A percentile compares a stretch with the other conserved stretches of the same genome.
These are phyloP conservation scores for Enteromius trimaculatus DNA, from an alignment of 2,797 vertebrate species.

Conservation along the genomic window DNA sequence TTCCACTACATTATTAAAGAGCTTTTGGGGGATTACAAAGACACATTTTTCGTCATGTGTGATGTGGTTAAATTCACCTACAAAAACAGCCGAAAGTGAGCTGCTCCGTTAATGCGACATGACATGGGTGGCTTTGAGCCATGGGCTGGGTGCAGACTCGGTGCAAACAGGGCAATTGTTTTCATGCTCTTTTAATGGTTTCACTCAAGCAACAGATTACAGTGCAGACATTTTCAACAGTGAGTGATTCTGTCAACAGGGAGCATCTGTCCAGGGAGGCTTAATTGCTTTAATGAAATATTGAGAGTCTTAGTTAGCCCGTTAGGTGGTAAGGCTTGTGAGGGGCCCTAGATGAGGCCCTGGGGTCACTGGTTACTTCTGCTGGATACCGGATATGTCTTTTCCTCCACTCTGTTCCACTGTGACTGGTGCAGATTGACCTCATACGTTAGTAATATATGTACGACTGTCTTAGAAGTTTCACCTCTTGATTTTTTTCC, in stretches of 20 bases:
- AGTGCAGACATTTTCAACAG: slow-evolving; percentile 37
- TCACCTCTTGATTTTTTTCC: neutral
- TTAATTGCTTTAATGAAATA: slow-evolving; percentile 57
- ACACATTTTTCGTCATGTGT: slow-evolving; percentile 31
- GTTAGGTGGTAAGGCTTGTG: slow-evolving; percentile 23
- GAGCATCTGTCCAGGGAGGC: slow-evolving; percentile 21
- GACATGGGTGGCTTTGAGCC: slow-evolving; percentile 50
- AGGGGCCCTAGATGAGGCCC: slow-evolving; percentile 9
- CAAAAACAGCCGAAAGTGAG: slow-evolving; percentile 37
- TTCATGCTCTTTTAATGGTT: slow-evolving; percentile 60
- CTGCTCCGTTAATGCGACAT: slow-evolving; percentile 42
- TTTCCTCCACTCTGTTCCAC: neutral
- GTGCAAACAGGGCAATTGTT: slow-evolving; percentile 57
- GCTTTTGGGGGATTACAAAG: slow-evolving; percentile 46
- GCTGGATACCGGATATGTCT: neutral
- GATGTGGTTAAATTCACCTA: slow-evolving; percentile 56
- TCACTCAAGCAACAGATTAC: slow-evolving; percentile 44
- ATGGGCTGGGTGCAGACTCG: slow-evolving; percentile 26
- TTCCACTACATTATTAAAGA: slow-evolving; percentile 54
- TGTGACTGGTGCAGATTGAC: neutral
- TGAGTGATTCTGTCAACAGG: slow-evolving; percentile 38
- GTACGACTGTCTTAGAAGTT: neutral
- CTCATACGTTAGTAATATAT: neutral
- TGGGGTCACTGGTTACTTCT: slow-evolving; percentile 29
- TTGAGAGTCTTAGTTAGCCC: slow-evolving; percentile 20